A percentile compares a stretch with the other conserved stretches of the same genome.
Conservation (phyloP, 2,797 vertebrate species). For the Heliangelus exortis region DNA sequence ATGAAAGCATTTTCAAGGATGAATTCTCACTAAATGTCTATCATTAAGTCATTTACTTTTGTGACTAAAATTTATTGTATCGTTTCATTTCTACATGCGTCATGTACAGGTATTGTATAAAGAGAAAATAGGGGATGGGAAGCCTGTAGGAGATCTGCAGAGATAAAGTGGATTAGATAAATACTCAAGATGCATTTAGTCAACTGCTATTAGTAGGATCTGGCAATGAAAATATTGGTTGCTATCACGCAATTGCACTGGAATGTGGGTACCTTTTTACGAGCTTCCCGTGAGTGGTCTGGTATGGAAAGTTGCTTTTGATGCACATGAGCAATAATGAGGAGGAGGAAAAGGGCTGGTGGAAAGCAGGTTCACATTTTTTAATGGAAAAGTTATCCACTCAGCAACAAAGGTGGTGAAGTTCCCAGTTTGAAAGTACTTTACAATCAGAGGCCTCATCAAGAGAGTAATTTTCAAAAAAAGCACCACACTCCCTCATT, state of each 20-base stretch:
- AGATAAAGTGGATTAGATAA: conserved; percentile 30
- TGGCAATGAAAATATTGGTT: conserved; percentile 43
- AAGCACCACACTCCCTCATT: conserved; percentile 75
- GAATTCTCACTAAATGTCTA: neutral
- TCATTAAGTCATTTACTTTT: neutral
- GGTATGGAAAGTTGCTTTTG: neutral
- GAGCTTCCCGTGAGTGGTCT: neutral
- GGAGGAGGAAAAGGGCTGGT: conserved; percentile 32
- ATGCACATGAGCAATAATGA: conserved; percentile 27
- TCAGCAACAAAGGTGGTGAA: conserved; percentile 74
- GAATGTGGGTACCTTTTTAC: neutral
- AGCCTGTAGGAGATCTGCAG: neutral
- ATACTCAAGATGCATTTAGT: conserved; percentile 7
- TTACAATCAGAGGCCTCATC: conserved; percentile 78
- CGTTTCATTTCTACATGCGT: neutral
- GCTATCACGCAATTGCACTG: neutral
- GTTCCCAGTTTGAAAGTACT: conserved; percentile 78
- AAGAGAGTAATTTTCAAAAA: conserved; percentile 77
- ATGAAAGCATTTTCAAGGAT: neutral
- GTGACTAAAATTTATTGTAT: neutral
- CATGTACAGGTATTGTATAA: neutral
- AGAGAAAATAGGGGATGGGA: neutral
- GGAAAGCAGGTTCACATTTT: conserved; percentile 66
- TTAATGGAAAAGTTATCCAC: conserved; percentile 75
- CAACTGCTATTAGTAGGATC: conserved; percentile 26